phyloP scores from a whole-genome alignment of 2,113 vertebrate genomes.

The Lichenostomus cassidix region DNA sequence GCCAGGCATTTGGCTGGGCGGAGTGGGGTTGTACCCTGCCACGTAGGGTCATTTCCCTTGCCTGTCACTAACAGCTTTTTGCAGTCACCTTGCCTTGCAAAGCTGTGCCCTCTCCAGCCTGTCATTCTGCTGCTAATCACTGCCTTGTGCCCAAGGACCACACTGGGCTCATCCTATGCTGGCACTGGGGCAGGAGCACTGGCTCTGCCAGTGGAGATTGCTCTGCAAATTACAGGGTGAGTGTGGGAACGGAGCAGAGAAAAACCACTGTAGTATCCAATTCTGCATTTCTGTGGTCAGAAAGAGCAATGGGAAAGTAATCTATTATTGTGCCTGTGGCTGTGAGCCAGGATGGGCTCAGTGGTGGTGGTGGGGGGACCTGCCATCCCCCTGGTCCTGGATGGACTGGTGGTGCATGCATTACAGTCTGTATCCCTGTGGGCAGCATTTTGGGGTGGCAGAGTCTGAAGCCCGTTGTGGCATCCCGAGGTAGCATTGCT shows the following conservation, averaged over 20 bases:
- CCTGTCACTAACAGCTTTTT: background rate
- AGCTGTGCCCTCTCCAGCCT: background rate
- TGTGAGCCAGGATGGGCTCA: background rate
- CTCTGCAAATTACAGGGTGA: background rate
- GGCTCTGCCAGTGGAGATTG: background rate
- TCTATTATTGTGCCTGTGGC: background rate
- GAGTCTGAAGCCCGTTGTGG: background rate
- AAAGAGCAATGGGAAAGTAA: background rate
- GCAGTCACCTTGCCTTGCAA: background rate
- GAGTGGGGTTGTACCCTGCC: background rate
- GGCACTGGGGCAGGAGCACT: background rate
- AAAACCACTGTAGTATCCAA: background rate
- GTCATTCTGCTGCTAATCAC: background rate
- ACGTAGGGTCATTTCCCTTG: background rate
- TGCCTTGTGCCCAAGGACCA: background rate
- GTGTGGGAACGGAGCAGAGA: background rate
- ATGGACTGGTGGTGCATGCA: fast-evolving
- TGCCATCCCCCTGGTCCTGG: background rate
- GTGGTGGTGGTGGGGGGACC: background rate
- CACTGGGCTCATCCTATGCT: background rate
- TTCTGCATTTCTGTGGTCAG: constrained; percentile 19
- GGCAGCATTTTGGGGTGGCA: background rate
- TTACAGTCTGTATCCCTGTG: background rate
- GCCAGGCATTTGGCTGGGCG: background rate
- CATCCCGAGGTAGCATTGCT: background rate